phyloP scores from a whole-genome alignment of 2,797 vertebrate species.

The Sebastes taczanowskii region DNA sequence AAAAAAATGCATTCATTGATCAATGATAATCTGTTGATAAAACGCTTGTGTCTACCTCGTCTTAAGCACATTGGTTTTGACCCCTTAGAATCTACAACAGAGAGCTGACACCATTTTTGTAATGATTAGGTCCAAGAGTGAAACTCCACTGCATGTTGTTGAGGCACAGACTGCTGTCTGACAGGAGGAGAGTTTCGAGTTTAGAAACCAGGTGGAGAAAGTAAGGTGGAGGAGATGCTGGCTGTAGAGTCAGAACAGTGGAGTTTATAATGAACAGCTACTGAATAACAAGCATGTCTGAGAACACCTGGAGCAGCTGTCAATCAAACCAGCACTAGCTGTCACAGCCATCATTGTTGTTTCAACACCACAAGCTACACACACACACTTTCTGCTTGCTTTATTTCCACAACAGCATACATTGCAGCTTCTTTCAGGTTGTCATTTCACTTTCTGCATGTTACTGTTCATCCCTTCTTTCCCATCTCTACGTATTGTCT shows the following conservation, averaged over 20 bases:
- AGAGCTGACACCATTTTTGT: background rate
- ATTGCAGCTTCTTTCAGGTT: background rate
- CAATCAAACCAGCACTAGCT: conserved; percentile 9
- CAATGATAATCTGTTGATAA: background rate
- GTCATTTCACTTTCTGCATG: background rate
- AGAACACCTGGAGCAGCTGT: conserved; percentile 20
- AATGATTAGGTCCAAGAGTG: background rate
- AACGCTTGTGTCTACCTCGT: no score
- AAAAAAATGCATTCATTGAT: background rate
- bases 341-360: background rate
- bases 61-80: no score
- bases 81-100: no score
- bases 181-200: background rate
- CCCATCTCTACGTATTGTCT: background rate
- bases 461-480: background rate
- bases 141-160: background rate
- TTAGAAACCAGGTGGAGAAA: background rate
- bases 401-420: background rate
- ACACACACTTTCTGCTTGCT: background rate
- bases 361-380: background rate
- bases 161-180: background rate
- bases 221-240: background rate
- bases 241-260: background rate
- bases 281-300: conserved; percentile 9
- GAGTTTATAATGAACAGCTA: conserved; percentile 14